phyloP scores from a whole-genome alignment of 2,888 invertebrate genomes.

The Chaitophorus viminalis region DNA sequence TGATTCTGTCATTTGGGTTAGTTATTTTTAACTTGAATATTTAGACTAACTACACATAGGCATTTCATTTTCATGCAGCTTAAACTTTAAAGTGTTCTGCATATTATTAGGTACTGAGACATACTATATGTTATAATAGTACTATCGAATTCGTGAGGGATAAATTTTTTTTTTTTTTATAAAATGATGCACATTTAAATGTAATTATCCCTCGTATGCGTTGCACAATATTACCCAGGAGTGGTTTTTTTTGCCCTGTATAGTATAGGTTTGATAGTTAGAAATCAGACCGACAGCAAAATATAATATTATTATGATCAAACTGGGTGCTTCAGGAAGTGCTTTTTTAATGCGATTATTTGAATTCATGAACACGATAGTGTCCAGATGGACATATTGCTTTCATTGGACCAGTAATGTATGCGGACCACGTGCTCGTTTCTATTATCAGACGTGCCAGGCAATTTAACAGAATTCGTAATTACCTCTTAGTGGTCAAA shows the following conservation, averaged over 20 bases:
- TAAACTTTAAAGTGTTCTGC: too few species aligned
- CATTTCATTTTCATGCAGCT: too few species aligned
- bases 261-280: not conserved
- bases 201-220: not conserved
- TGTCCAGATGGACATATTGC: slow-evolving; percentile 1
- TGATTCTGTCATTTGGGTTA: too few species aligned
- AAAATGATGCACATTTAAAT: not conserved
- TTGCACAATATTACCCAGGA: not conserved
- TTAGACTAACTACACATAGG: too few species aligned
- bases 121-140: not conserved
- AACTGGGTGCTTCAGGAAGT: slow-evolving; percentile 6
- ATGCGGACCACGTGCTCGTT: slow-evolving; percentile 30
- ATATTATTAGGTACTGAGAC: too few species aligned
- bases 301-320: not conserved
- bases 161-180: not conserved
- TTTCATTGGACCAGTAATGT: slow-evolving; percentile 22
- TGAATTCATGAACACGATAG: slow-evolving; percentile 33
- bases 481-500: not conserved
- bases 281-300: not conserved
- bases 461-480: slow-evolving; percentile 16
- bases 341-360: slow-evolving; percentile 34
- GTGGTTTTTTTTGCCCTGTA: not conserved
- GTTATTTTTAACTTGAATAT: too few species aligned
- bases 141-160: not conserved
- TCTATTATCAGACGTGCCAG: slow-evolving; percentile 15